Percentiles rank a stretch among this genome's conserved stretches.
These are phyloP conservation scores for Catalaphyllia jardinei DNA, from an alignment of 64 coral and sea anemone species.

Conservation along the genomic window DNA sequence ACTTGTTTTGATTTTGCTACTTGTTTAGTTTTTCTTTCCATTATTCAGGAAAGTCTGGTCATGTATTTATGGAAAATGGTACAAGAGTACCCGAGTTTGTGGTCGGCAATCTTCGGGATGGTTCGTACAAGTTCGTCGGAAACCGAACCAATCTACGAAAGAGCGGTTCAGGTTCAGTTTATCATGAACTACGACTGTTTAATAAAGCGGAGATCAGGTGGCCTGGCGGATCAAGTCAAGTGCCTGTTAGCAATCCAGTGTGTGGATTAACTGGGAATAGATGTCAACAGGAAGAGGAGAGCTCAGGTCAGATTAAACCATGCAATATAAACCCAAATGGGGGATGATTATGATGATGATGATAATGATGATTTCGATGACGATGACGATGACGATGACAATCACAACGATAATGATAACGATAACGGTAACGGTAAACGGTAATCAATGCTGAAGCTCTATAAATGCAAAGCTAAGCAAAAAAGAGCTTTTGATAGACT, in stretches of 20 bases:
- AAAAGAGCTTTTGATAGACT: too few relatives aligned
- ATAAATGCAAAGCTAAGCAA: too few relatives aligned
- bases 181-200: neutral
- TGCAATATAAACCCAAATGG: too few relatives aligned
- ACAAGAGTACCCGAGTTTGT: conserved; percentile 69
- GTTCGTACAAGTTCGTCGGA: conserved; percentile 49
- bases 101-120: conserved; percentile 62
- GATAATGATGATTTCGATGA: too few relatives aligned
- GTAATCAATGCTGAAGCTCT: too few relatives aligned
- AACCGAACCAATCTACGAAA: conserved; percentile 1
- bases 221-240: conserved; percentile 33
- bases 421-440: too few relatives aligned
- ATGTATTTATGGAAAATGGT: conserved; percentile 60
- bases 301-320: neutral
- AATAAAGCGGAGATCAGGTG: conserved; percentile 24
- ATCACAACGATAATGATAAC: too few relatives aligned
- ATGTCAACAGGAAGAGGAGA: conserved; percentile 7
- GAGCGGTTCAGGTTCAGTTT: neutral
- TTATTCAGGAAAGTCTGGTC: conserved; percentile 57
- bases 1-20: too few relatives aligned
- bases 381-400: too few relatives aligned
- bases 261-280: conserved; percentile 64
- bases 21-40: conserved; percentile 1
- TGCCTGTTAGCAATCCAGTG: conserved; percentile 44
- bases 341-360: too few relatives aligned